phyloP scores from a whole-genome alignment of 2,113 vertebrate genomes.

The Nymphicus hollandicus region DNA sequence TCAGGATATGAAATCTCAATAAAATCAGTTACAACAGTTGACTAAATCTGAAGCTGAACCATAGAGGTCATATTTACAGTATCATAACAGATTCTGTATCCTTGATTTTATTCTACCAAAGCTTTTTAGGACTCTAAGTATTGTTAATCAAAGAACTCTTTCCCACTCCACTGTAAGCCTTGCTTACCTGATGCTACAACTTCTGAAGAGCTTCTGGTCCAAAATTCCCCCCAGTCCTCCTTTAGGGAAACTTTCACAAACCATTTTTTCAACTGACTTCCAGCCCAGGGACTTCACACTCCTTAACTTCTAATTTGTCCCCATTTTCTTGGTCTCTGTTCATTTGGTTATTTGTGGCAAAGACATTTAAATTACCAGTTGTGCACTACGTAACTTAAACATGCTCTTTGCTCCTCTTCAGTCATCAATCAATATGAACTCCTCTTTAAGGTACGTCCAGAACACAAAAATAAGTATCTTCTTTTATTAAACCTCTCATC shows the following conservation, averaged over 20 bases:
- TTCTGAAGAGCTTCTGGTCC: constrained; percentile 9
- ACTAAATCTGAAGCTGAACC: neutral
- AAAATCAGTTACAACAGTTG: neutral
- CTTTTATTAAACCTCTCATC: constrained; percentile 1
- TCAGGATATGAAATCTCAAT: neutral
- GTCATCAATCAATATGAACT: neutral
- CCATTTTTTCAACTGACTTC: neutral
- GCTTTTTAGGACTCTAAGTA: neutral
- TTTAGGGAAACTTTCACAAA: neutral
- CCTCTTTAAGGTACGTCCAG: neutral
- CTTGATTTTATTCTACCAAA: neutral
- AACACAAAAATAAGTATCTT: constrained; percentile 8
- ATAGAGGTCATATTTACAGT: neutral
- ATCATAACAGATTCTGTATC: neutral
- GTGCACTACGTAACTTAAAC: neutral
- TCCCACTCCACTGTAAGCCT: neutral
- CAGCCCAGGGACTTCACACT: neutral
- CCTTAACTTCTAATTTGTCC: neutral
- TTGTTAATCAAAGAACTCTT: neutral
- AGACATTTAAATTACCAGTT: neutral
- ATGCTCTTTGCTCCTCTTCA: constrained; percentile 30
- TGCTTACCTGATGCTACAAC: constrained; percentile 35
- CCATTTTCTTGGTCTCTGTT: neutral
- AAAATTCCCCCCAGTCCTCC: neutral
- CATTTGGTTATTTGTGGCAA: neutral